phyloP scores from a whole-genome alignment of 2,797 vertebrate genomes.

The Spea hammondii region DNA sequence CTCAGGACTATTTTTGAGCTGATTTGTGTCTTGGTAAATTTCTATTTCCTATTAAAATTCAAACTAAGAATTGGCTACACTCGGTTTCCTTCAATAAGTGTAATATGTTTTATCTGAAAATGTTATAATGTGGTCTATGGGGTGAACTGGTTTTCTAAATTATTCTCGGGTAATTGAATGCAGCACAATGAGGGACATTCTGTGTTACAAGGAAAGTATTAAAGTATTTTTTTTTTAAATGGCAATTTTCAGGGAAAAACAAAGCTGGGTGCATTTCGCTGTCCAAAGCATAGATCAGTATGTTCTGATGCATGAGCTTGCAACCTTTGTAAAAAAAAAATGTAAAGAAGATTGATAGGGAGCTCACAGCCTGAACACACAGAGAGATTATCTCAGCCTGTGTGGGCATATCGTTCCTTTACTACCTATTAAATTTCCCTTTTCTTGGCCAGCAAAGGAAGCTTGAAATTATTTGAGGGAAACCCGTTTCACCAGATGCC shows the following conservation, averaged over 20 bases:
- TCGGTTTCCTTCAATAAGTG: too few species aligned
- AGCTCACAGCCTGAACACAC: not conserved
- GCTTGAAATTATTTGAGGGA: not conserved
- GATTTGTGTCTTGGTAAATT: too few species aligned
- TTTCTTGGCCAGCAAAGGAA: not conserved
- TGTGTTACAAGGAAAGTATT: conserved; percentile 9
- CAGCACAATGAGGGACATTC: too few species aligned
- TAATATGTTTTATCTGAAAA: too few species aligned
- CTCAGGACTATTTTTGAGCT: too few species aligned
- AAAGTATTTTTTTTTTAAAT: not conserved
- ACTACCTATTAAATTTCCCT: not conserved
- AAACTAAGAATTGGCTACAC: too few species aligned
- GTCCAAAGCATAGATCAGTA: not conserved
- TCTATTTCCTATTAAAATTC: too few species aligned
- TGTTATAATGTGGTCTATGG: too few species aligned
- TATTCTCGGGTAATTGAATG: too few species aligned
- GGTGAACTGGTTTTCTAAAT: too few species aligned
- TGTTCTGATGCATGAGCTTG: not conserved
- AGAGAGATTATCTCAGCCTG: not conserved
- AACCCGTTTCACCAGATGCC: not conserved
- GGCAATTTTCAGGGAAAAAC: conserved; percentile 1
- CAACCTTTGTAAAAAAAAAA: conserved; percentile 11
- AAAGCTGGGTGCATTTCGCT: not conserved
- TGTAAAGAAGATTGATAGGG: conserved; percentile 4
- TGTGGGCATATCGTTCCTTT: not conserved